phyloP scores from a whole-genome alignment of 2,797 vertebrate genomes.

The Aselliscus stoliczkanus region DNA sequence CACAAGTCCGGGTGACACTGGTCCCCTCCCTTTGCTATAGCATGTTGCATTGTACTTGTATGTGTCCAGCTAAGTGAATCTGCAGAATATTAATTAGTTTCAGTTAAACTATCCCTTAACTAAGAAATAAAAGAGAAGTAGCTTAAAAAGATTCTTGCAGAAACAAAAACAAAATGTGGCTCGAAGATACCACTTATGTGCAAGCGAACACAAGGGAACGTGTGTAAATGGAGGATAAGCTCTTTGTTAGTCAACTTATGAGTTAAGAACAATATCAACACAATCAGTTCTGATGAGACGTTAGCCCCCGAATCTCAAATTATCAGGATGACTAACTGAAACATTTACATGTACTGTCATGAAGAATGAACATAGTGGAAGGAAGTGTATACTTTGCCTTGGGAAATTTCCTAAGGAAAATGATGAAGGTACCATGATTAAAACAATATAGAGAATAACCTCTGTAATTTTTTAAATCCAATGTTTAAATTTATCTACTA shows the following conservation, averaged over 20 bases:
- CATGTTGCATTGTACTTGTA: neutral
- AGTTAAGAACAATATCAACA: neutral
- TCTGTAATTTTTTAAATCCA: neutral
- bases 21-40: neutral
- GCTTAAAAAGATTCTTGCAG: constrained; percentile 14
- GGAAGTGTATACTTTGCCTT: constrained; percentile 10
- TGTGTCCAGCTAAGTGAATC: neutral
- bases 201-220: neutral
- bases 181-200: neutral
- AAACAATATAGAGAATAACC: constrained; percentile 22
- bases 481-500: constrained; percentile 6
- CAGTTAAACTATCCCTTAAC: neutral
- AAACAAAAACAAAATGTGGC: constrained; percentile 16
- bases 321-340: neutral
- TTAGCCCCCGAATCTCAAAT: neutral
- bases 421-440: neutral
- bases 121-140: neutral
- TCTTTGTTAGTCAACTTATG: neutral
- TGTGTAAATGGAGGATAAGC: neutral
- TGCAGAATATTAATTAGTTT: constrained; percentile 1
- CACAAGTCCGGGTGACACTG: neutral
- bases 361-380: constrained; percentile 3
- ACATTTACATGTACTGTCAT: neutral
- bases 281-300: neutral
- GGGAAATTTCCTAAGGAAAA: constrained; percentile 22